phyloP scores from a whole-genome alignment of 2,113 vertebrate genomes.

The Protobothrops flavoviridis region DNA sequence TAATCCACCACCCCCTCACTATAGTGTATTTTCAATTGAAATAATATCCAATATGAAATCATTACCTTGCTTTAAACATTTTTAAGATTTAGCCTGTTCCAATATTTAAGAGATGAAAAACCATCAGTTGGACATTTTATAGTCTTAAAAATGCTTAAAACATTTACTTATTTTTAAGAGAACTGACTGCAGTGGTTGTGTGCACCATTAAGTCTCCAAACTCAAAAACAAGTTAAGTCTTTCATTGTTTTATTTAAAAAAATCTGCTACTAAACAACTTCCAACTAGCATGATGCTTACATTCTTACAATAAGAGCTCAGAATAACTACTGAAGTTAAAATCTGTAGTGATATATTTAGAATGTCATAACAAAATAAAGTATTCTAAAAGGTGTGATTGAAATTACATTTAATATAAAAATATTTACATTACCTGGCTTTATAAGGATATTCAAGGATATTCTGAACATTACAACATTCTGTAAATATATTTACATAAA shows the following conservation, averaged over 20 bases:
- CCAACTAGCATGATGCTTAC: not conserved
- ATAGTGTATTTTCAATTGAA: not conserved
- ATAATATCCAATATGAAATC: not conserved
- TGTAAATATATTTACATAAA: constrained; percentile 24
- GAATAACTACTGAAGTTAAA: not conserved
- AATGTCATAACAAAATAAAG: constrained; percentile 1
- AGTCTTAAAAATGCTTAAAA: not conserved
- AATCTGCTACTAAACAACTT: not conserved
- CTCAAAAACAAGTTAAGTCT: not conserved
- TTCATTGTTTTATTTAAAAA: not conserved
- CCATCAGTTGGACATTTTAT: not conserved
- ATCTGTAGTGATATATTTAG: not conserved
- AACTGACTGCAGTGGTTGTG: not conserved
- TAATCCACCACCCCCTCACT: not conserved
- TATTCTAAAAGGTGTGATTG: constrained; percentile 12
- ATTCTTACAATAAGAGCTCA: not conserved
- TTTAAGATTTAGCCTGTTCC: not conserved
- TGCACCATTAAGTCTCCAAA: not conserved
- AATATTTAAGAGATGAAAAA: not conserved
- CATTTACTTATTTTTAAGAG: not conserved
- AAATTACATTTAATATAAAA: not conserved
- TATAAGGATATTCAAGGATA: constrained; percentile 19
- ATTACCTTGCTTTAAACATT: not conserved
- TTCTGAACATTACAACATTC: not conserved
- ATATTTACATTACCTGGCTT: constrained; percentile 29